Base-by-base conservation (phyloP, 2,113 vertebrate genomes). In the Phrynocephalus versicolor region DNA sequence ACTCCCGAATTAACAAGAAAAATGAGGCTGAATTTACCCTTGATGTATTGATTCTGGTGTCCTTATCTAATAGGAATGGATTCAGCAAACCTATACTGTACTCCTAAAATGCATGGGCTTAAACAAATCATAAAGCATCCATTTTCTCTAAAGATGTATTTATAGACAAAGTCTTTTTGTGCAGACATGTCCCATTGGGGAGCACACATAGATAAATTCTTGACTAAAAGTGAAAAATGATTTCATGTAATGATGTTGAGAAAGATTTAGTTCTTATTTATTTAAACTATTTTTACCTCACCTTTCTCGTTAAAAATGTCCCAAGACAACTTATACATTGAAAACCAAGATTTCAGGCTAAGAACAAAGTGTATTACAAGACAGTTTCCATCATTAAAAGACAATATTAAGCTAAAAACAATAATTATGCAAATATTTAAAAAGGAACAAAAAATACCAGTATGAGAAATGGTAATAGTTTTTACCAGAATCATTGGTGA, bases 1-100 rank as follows among this genome's bases (percentile, higher is more conserved):
- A 41, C 37, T 86, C 89, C 86, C 89, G 21, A 3, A 87, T 89
- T 72, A 73, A 84, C 41, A 27, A 51, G 58, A 90, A 93, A 80
- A 67, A 81, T 41, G 73, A 69, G 23, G 69, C 9, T n/a, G 87
- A 91, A 91, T 73, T 82, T 87, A 90, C 35, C 78, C 90, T 0
- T 0, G 58, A 39, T 67, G 30, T 73, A 87, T 1, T 82, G 83
- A 85, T 91, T 55, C 18, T 58, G 80, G 39, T 23, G 70, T 93
- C 72, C 73, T 93, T 87, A 81, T 27, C n/a, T 18, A 4, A 58
- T 4, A 12, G 51, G 78, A 78, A 1, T 16, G 23, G 58, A 74
- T 45, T n/a, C 25, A 25, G 25, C 45, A 79, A 64, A 67, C 27
- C 30, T n/a, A n/a, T n/a, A n/a, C 45, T 51, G 10, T 51, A 9